A percentile compares a stretch with the other conserved stretches of the same genome.
Conservation (phyloP, 2,113 vertebrate genomes). For the Pomatostomus ruficeps region DNA sequence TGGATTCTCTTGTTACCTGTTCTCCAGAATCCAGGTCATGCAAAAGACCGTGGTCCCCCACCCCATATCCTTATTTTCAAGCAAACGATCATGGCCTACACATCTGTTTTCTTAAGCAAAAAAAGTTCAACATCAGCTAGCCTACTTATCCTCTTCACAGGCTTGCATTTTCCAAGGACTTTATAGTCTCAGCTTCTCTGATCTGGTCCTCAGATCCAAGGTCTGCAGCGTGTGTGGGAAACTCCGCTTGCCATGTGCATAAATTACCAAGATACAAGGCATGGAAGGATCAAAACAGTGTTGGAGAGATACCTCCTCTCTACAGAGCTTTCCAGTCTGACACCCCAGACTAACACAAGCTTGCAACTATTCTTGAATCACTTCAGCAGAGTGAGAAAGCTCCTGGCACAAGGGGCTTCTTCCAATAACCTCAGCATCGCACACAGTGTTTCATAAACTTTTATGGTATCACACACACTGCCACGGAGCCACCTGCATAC, state of each 20-base stretch:
- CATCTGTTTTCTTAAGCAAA: not conserved
- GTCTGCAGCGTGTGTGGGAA: not conserved
- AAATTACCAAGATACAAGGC: not conserved
- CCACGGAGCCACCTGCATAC: not conserved
- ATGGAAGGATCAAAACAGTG: not conserved
- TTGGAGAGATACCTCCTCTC: not conserved
- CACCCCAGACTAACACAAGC: not conserved
- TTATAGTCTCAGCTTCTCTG: not conserved
- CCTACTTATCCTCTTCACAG: not conserved
- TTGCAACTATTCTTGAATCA: not conserved
- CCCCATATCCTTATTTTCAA: not conserved
- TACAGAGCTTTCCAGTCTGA: not conserved
- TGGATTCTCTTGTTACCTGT: not conserved
- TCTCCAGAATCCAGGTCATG: not conserved
- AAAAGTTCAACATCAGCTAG: not conserved
- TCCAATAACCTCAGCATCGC: not conserved
- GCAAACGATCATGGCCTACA: not conserved
- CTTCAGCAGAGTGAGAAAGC: not conserved
- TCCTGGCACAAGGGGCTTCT: not conserved
- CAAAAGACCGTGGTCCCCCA: not conserved
- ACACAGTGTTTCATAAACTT: conserved; percentile 4
- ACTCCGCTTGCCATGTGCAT: not conserved
- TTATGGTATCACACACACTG: not conserved
- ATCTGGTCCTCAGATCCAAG: not conserved
- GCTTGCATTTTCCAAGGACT: not conserved